Base-by-base conservation (phyloP, 2,888 invertebrate species). In the Archaeoteleia sp. region DNA sequence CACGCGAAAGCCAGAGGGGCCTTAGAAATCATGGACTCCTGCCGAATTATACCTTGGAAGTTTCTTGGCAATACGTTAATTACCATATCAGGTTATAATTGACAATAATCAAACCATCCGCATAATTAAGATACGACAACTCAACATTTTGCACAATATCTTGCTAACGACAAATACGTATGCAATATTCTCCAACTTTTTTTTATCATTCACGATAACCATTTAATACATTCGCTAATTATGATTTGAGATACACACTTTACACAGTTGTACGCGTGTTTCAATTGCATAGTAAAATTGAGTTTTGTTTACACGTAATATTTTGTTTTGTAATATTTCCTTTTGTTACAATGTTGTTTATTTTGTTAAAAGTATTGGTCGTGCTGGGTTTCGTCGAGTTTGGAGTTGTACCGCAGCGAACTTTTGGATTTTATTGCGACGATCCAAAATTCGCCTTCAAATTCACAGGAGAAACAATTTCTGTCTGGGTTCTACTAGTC, bases 371-470 rank as follows among this genome's bases (percentile, higher is more conserved):
- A n/a, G 83, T 87, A 87, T 75, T 89, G 91, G 91, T 91, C 74
- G 81, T 87, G 37, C 86, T 91, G 74, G 85, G 87, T 15, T 81
- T 91, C 10, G 85, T 91, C 32, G 92, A 92, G 83, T 88, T 90
- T 25, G 92, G 91, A 0, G 86, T 88, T 13, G 82, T 92, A 20
- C 92, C 91, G 1, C 88, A 89, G 66, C 87, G 88, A 13, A 88
- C 87, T 57, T 86, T 89, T 46, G 93, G 93, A 5, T 93, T 91
- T 85, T 89, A 86, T 73, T 93, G 93, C 86, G 88, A 90, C 76
- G 93, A 94, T 80, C 91, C 91, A 3, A 87, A 88, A 57, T 89
- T 93, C 77, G 89, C 90, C 0, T 89, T 89, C 82, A 89, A 89
- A 65, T 92, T 88, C 80, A 85, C 83, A 0, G 92, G 93, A 0